Evolutionary conservation across 2,113 vertebrate species (phyloP), one percentile per base, ranked within the genome.

Genomic region (Origma solitaria): DNA sequence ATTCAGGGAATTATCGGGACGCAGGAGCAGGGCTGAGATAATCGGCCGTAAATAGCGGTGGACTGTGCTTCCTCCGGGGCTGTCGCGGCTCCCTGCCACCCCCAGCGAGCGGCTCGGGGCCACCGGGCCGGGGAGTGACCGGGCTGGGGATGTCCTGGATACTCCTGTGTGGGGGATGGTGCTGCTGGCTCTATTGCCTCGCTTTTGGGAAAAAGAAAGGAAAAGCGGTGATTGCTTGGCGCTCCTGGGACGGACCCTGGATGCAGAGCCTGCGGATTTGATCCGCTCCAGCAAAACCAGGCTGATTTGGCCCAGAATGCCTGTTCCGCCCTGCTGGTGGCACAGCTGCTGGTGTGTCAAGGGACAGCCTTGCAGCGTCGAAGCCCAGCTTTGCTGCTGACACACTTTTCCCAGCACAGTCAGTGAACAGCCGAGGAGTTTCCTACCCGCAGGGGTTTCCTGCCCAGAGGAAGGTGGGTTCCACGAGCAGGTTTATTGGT

Each of bases 11-110:
- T 86, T 89, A 90, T 76, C 94, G 93, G 94, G 94, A 94, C 92
- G 94, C 92, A 22, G 92, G 23, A 53, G 92, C 96, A 20, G 78
- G 60, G 76, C 86, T 92, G 94, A 97, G 97, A 97, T 96, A 96
- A 96, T 65, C 11, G 49, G 35, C 94, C 65, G 12, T 44, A 97
- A 97, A 97, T 94, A 97, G 95, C 82, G 53, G 79, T 62, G 91
- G 95, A 94, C 69, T 61, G 66, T 4, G 5, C 77, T 94, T 87
- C 93, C 95, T 83, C 54, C 40, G 35, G 31, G 22, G 82, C 53
- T 37, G 47, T 17, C 15, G 12, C 2, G 1, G 51, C 31, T 78
- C 62, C 60, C 42, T 79, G 56, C 37, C 79, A n/a, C 24, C 65
- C 42, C 6, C 60, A 4, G 45, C 1, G 4, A 64, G 66, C 24